phyloP scores from a whole-genome alignment of 2,888 invertebrate species.

The Cosmorhoe ocellata region DNA sequence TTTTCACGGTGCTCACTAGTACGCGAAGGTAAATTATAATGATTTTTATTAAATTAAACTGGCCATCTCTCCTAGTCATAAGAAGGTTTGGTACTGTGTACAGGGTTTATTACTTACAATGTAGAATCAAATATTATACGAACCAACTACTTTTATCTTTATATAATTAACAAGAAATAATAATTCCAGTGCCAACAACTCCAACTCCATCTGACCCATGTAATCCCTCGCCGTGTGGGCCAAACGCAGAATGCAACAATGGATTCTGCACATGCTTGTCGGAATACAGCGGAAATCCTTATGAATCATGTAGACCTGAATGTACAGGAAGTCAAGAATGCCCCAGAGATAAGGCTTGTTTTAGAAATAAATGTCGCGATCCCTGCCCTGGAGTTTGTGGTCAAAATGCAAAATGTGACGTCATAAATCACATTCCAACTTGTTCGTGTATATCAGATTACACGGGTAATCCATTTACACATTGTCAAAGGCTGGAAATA shows the following conservation, averaged over 20 bases:
- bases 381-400: conserved; percentile 90
- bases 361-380: conserved; percentile 87
- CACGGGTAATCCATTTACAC: conserved; percentile 88
- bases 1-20: conserved; percentile 87
- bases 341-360: conserved; percentile 86
- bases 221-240: conserved; percentile 87
- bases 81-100: too few relatives aligned
- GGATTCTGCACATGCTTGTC: conserved; percentile 86
- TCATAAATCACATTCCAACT: conserved; percentile 88
- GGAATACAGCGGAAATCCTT: conserved; percentile 88
- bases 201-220: conserved; percentile 81
- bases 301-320: conserved; percentile 87
- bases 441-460: conserved; percentile 86
- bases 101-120: too few relatives aligned
- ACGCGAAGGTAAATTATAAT: conserved; percentile 60
- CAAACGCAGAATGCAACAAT: conserved; percentile 86
- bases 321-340: conserved; percentile 88
- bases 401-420: conserved; percentile 87
- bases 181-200: conserved; percentile 62
- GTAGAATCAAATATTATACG: too few relatives aligned
- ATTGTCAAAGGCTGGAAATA: conserved; percentile 66
- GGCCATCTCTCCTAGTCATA: too few relatives aligned
- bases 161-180: not conserved
- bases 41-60: not conserved
- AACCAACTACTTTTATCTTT: too few relatives aligned